Percentiles rank a stretch among this genome's conserved stretches.
Conservation (phyloP, 2,797 vertebrate genomes). For the Phrynocephalus forsythii region DNA sequence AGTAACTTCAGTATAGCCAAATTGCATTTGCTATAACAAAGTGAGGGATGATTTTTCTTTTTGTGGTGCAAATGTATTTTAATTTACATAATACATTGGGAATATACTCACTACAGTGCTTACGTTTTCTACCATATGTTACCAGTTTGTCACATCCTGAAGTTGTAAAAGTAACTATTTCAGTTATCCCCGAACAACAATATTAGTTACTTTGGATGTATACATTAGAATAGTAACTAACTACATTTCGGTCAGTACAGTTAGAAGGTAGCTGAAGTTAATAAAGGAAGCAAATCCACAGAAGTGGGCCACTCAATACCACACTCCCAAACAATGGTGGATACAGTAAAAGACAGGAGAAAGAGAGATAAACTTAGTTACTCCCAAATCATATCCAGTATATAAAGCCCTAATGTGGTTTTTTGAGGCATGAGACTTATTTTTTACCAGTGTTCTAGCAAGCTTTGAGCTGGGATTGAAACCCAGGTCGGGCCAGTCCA, state of each 20-base stretch:
- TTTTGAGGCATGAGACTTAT: no score
- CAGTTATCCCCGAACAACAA: background rate
- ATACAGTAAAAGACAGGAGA: no score
- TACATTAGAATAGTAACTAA: background rate
- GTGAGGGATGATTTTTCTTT: background rate
- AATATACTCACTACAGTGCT: background rate
- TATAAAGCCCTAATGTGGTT: no score
- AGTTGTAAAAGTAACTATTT: background rate
- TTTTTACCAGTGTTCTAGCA: no score
- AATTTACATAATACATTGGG: background rate
- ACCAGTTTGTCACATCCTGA: background rate
- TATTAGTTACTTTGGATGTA: background rate
- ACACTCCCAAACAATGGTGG: no score
- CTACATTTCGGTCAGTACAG: background rate
- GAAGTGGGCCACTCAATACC: background rate
- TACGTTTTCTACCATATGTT: background rate
- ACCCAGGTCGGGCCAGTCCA: no score
- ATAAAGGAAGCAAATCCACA: background rate
- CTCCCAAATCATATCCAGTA: no score
- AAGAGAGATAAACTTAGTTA: no score
- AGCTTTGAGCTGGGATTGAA: no score
- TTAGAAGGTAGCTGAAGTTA: no score
- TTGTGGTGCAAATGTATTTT: background rate
- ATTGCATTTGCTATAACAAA: background rate
- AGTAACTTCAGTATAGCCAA: no score